These are phyloP conservation scores for Cyprinodon tularosa DNA, from an alignment of 2,113 vertebrate species.

Conservation along the genomic window DNA sequence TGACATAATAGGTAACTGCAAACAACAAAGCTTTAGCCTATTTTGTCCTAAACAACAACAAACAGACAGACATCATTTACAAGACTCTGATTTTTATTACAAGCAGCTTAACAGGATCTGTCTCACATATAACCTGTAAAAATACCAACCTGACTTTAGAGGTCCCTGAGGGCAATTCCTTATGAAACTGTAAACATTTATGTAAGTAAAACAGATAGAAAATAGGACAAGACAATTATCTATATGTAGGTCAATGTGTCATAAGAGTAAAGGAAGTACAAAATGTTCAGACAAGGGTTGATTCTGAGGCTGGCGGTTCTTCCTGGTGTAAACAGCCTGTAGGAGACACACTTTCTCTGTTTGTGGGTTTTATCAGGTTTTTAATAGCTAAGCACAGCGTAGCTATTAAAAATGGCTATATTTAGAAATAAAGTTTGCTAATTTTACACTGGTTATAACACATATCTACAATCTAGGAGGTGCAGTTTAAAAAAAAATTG, in stretches of 20 bases:
- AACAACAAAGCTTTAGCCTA: conserved; percentile 49
- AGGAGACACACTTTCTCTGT: background rate
- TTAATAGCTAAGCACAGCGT: no score
- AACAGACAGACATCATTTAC: conserved; percentile 10
- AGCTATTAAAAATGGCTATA: background rate
- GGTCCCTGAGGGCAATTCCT: background rate
- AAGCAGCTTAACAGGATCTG: conserved; percentile 49
- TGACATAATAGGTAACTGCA: background rate
- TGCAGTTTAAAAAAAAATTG: no score
- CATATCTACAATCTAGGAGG: no score
- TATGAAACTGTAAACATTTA: background rate
- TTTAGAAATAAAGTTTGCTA: background rate
- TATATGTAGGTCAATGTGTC: conserved; percentile 36
- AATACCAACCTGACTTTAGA: background rate
- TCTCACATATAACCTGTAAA: background rate
- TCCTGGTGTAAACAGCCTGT: no score
- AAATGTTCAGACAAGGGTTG: conserved; percentile 5
- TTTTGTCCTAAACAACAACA: conserved; percentile 36
- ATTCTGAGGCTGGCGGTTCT: background rate
- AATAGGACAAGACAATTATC: background rate
- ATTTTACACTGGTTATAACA: background rate
- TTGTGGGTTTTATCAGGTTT: background rate
- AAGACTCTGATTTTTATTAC: background rate
- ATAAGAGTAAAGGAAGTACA: conserved; percentile 4
- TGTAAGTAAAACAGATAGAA: background rate